These are phyloP conservation scores for Sebastes vulpes DNA, from an alignment of 2,797 vertebrate species.

Conservation along the genomic window DNA sequence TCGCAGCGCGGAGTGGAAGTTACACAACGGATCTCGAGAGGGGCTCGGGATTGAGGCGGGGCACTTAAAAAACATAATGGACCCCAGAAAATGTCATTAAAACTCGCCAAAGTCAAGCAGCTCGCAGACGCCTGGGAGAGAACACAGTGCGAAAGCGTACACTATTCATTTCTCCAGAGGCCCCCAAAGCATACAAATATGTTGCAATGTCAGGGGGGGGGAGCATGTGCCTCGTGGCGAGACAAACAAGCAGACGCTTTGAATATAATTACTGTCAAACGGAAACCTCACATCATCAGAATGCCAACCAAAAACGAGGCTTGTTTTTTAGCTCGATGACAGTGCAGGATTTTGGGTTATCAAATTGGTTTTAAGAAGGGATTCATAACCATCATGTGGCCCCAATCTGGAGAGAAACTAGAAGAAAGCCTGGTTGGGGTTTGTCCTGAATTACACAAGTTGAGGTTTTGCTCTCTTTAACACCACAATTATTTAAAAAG, in stretches of 20 bases:
- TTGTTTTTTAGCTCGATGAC: background rate
- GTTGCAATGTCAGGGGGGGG: constrained; percentile 42
- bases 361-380: background rate
- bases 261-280: constrained; percentile 36
- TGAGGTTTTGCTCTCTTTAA: background rate
- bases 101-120: constrained; percentile 32
- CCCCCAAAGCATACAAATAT: constrained; percentile 30
- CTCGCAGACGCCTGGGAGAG: constrained; percentile 15
- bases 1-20: background rate
- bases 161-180: background rate
- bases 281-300: constrained; percentile 13
- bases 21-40: constrained; percentile 2
- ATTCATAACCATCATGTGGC: background rate
- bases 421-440: background rate
- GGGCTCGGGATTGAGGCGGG: background rate
- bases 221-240: constrained; percentile 9
- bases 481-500: background rate
- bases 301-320: background rate
- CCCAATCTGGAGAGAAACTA: background rate
- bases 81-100: constrained; percentile 26
- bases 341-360: background rate
- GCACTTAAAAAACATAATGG: background rate
- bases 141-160: background rate
- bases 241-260: constrained; percentile 36
- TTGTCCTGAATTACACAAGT: background rate